Percentiles rank a stretch among this genome's conserved stretches.
Conservation (phyloP, 2,888 invertebrate species). For the Troides oblongomaculatus region DNA sequence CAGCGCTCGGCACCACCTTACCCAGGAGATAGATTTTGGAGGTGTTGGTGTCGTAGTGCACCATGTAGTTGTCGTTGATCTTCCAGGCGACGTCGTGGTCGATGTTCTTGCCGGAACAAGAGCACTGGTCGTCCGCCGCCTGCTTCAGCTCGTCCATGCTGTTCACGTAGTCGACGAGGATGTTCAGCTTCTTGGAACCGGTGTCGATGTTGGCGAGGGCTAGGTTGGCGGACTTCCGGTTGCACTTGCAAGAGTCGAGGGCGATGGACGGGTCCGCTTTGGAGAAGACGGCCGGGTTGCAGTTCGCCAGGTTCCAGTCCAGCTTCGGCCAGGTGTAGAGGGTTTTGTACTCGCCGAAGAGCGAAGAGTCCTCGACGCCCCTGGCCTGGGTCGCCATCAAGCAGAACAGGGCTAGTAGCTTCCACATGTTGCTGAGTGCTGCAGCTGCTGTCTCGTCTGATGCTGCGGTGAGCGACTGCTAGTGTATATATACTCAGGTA, state of each 20-base stretch:
- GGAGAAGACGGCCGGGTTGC: neutral
- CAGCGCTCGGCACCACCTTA: neutral
- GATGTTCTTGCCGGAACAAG: neutral
- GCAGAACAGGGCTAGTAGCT: neutral
- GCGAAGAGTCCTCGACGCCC: neutral
- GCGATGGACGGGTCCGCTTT: neutral
- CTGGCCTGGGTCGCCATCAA: neutral
- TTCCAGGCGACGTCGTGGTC: neutral
- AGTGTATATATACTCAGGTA: no score
- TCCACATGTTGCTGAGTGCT: neutral
- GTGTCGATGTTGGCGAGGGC: neutral
- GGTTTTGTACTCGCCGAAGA: constrained; percentile 2
- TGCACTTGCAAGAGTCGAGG: neutral
- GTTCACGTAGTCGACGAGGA: neutral
- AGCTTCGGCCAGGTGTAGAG: constrained; percentile 2
- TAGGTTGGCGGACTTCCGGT: neutral
- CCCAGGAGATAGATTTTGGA: neutral
- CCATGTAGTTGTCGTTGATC: neutral
- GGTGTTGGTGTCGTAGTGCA: neutral
- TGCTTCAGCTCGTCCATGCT: neutral
- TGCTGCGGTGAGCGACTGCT: no score
- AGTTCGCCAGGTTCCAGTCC: neutral
- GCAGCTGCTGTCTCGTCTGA: no score
- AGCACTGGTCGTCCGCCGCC: neutral
- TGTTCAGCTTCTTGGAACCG: neutral